Base-by-base conservation (phyloP, 2,888 invertebrate species). In the Dryadula phaetusa region DNA sequence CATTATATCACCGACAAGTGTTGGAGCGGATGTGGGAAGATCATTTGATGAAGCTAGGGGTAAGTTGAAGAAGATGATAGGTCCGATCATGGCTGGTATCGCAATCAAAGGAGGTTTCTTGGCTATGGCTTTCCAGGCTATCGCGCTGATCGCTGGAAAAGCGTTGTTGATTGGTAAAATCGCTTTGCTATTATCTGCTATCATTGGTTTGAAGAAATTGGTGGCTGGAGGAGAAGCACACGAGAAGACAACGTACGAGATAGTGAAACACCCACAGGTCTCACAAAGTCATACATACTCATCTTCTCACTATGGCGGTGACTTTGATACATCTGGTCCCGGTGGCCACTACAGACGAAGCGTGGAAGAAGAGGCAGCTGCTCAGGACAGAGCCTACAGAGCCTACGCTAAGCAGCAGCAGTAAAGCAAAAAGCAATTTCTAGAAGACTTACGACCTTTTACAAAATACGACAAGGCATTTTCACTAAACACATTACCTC, bases 211-310 rank as follows among this genome's bases (percentile, higher is more conserved):
- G 63, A 97, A 97, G 92, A 96, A 97, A 77, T 89, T 97, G 37
- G 94, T 97, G 32, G 94, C 95, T 6, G 86, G 90, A 22, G 93
- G 93, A 60, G 95, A 95, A 71, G 94, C 95, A 18, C 94, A 95
- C 68, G 96, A 96, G 78, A 96, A 96, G 84, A 97, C 96, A 0
- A 97, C 97, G 5, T 96, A 97, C 74, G 97, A 97, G 87, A 96
- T 97, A 75, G 95, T 97, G 63, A 97, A 97, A 83, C 96, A 97
- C 85, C 97, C 97, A n/a, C 95, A 96, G 79, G 95, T 96, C 64
- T 95, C 95, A 60, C 96, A 96, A 81, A 95, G 95, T 76, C 96
- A 97, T 80, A 95, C 95, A 5, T 96, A 96, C 79, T 96, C 96
- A 1, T 93, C 95, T 5, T 94, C 94, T 61, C 94, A 95, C 77